Conservation (phyloP, 2,888 invertebrate genomes). For the Drosophila rubida region DNA sequence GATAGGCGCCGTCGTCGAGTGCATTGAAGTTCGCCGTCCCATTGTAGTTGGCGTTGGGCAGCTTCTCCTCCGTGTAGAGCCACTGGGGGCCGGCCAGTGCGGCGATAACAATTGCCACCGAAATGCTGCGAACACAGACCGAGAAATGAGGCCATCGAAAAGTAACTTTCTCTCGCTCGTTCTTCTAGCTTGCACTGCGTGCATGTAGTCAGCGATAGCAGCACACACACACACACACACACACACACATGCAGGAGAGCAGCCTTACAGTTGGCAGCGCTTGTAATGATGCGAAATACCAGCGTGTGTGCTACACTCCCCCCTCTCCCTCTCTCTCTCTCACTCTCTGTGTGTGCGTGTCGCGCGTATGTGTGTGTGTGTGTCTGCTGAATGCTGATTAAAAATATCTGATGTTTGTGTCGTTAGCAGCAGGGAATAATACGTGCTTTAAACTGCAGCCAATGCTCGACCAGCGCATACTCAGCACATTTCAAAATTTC, state of each 20-base stretch:
- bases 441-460: neutral
- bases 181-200: constrained; percentile 20
- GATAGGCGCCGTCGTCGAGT: constrained; percentile 83
- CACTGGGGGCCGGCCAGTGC: constrained; percentile 88
- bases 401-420: constrained; percentile 31
- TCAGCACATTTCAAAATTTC: neutral
- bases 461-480: constrained; percentile 7
- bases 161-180: neutral
- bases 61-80: constrained; percentile 94
- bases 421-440: constrained; percentile 17
- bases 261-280: neutral
- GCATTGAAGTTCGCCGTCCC: constrained; percentile 87
- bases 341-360: neutral
- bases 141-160: neutral
- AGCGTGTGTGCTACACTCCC: constrained; percentile 3
- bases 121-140: constrained; percentile 77
- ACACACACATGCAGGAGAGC: neutral
- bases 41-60: constrained; percentile 91
- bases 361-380: constrained; percentile 8
- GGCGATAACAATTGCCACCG: constrained; percentile 84
- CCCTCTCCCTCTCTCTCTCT: neutral
- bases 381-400: constrained; percentile 33
- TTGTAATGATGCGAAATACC: constrained; percentile 13
- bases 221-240: constrained; percentile 8
- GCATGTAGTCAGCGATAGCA: constrained; percentile 11